Conservation (phyloP, 2,888 invertebrate genomes). For the Brachypterus glaber region DNA sequence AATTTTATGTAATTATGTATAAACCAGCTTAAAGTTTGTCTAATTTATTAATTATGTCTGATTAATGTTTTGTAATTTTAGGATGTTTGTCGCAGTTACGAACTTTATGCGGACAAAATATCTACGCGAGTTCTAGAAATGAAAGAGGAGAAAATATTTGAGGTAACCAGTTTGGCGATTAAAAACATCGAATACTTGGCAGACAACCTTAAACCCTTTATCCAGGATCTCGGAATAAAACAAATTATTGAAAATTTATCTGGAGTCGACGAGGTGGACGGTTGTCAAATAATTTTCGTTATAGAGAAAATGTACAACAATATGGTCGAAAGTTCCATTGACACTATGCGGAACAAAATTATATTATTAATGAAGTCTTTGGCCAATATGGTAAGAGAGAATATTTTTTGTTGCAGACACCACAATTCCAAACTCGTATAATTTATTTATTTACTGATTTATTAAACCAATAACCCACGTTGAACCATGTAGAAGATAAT, state of each 20-base stretch:
- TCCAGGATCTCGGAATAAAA: slow-evolving; percentile 73
- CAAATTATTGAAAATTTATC: slow-evolving; percentile 62
- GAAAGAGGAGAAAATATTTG: slow-evolving; percentile 60
- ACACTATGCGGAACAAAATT: slow-evolving; percentile 82
- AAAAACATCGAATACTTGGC: slow-evolving; percentile 96
- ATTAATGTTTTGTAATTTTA: too few species aligned
- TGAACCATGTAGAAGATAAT: too few species aligned
- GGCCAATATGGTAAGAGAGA: slow-evolving; percentile 65
- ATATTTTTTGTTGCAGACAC: too few species aligned
- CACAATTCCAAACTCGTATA: too few species aligned
- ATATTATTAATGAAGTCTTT: slow-evolving; percentile 76
- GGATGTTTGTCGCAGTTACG: slow-evolving; percentile 89
- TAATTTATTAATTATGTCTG: too few species aligned
- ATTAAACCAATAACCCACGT: too few species aligned
- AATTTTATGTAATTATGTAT: too few species aligned
- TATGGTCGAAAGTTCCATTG: slow-evolving; percentile 78
- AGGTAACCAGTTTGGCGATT: slow-evolving; percentile 81
- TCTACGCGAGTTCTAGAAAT: slow-evolving; percentile 61
- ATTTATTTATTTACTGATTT: too few species aligned
- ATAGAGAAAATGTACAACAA: too few species aligned
- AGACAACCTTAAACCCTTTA: slow-evolving; percentile 74
- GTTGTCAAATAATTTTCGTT: slow-evolving; percentile 71
- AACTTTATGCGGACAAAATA: slow-evolving; percentile 84
- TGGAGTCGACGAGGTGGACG: slow-evolving; percentile 68
- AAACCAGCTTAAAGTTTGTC: too few species aligned